phyloP scores from a whole-genome alignment of 2,113 vertebrate genomes.

The Castor canadensis region DNA sequence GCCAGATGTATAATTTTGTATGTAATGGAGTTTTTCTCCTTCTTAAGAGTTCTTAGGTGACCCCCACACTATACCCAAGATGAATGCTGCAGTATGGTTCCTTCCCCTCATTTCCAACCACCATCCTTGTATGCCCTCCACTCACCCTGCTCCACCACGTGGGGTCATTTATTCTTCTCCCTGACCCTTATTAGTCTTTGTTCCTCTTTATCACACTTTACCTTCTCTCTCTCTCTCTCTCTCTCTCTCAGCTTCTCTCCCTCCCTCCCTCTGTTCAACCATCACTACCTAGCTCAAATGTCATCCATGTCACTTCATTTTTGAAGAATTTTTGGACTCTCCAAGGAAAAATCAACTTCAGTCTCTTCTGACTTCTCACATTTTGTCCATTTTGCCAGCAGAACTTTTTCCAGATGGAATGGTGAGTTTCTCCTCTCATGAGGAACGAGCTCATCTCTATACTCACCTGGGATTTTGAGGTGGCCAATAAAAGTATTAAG shows the following conservation, averaged over 20 bases:
- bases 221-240: neutral
- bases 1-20: neutral
- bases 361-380: neutral
- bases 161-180: neutral
- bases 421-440: neutral
- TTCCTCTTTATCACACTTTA: neutral
- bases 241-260: neutral
- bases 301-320: neutral
- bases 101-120: accelerated
- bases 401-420: neutral
- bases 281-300: neutral
- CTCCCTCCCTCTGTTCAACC: neutral
- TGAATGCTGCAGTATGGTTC: neutral
- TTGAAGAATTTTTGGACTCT: neutral
- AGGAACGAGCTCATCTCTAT: neutral
- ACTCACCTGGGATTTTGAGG: neutral
- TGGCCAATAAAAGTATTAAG: neutral
- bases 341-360: neutral
- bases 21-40: too few relatives aligned
- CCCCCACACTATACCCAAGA: too few relatives aligned
- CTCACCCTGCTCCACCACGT: too few relatives aligned
- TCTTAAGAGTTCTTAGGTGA: neutral
- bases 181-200: neutral
- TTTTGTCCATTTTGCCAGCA: neutral
- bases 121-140: too few relatives aligned